Percentiles rank a stretch among this genome's conserved stretches.
Conservation (phyloP, 2,113 vertebrate genomes). For the Pao palembangensis region DNA sequence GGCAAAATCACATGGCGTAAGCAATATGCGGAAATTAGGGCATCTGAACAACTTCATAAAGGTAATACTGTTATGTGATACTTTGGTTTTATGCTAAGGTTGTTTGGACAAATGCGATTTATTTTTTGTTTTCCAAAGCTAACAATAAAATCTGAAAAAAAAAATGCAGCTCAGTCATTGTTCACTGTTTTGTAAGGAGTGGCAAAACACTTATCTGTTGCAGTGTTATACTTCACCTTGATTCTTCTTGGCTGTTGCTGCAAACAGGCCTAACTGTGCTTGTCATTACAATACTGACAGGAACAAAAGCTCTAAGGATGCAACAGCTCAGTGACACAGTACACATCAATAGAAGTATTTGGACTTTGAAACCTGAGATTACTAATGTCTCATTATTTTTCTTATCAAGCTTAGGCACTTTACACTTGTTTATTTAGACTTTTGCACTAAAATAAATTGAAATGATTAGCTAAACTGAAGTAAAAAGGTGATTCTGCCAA, state of each 20-base stretch:
- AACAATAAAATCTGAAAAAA: slow-evolving; percentile 4
- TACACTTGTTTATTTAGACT: not conserved
- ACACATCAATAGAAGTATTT: slow-evolving; percentile 23
- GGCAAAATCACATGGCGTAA: slow-evolving; percentile 93
- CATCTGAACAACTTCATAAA: slow-evolving; percentile 99
- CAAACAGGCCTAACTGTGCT: slow-evolving; percentile 42
- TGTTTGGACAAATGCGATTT: not conserved
- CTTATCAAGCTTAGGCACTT: not conserved
- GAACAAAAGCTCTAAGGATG: slow-evolving; percentile 39
- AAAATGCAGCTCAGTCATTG: slow-evolving; percentile 1
- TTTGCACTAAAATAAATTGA: no score
- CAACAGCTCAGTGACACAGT: slow-evolving; percentile 25
- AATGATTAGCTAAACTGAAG: no score
- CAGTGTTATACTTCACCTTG: slow-evolving; percentile 43
- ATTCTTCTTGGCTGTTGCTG: slow-evolving; percentile 38
- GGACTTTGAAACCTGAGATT: slow-evolving; percentile 38
- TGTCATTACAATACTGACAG: slow-evolving; percentile 50
- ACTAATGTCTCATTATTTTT: slow-evolving; percentile 16
- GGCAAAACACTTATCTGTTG: slow-evolving; percentile 12
- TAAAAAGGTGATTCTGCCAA: no score
- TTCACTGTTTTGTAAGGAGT: slow-evolving; percentile 18
- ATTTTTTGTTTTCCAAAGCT: not conserved
- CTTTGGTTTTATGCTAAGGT: not conserved
- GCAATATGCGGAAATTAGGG: slow-evolving; percentile 98
- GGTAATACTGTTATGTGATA: slow-evolving; percentile 70